Evolutionary conservation across 2,113 vertebrate species (phyloP).

Genomic region (Fukomys damarensis): DNA sequence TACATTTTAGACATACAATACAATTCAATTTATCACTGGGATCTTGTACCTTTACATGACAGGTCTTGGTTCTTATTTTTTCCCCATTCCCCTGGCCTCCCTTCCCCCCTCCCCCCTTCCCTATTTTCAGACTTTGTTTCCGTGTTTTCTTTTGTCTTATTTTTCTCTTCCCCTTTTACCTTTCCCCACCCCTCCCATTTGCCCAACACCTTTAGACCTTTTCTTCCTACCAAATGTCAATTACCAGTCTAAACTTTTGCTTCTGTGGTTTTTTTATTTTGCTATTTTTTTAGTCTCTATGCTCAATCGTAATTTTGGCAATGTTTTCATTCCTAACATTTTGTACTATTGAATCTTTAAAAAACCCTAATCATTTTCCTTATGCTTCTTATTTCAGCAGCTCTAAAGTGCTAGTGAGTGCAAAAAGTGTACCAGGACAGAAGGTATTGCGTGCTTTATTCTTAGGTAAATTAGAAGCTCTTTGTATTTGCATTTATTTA

Average conservation of each 20-base stretch:
- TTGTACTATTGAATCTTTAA: not conserved
- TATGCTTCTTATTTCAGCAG: constrained; percentile 32
- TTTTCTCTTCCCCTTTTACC: too few species aligned
- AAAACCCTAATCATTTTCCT: not conserved
- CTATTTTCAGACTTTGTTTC: too few species aligned
- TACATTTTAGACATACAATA: too few species aligned
- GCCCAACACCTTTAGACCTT: too few species aligned
- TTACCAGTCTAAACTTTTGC: not conserved
- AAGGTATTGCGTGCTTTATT: not conserved
- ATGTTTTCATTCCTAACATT: not conserved
- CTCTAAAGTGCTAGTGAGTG: not conserved
- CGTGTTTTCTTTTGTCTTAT: too few species aligned
- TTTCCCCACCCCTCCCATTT: too few species aligned
- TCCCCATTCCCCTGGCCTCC: too few species aligned
- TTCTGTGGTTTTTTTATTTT: not conserved
- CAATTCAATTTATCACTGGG: too few species aligned
- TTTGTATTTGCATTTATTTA: constrained; percentile 71
- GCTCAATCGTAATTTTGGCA: not conserved
- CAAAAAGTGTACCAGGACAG: not conserved
- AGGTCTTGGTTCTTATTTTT: too few species aligned
- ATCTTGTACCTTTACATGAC: too few species aligned
- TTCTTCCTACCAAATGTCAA: too few species aligned
- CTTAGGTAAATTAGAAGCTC: constrained; percentile 53
- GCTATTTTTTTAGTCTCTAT: not conserved
- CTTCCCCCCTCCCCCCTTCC: too few species aligned